phyloP scores from a whole-genome alignment of 2,888 invertebrate species.

The Eupithecia exiguata region DNA sequence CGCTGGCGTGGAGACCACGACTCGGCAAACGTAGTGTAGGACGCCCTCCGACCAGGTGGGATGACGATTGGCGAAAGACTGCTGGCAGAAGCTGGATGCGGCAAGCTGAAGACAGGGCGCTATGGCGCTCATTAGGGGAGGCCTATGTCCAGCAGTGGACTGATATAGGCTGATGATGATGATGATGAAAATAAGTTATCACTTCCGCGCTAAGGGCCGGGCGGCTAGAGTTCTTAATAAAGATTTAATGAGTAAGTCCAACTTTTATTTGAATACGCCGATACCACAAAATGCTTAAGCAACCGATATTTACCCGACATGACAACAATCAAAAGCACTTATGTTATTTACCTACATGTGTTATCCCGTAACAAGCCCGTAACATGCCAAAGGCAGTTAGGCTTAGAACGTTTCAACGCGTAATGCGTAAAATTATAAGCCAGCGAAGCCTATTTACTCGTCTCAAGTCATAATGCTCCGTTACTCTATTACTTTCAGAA shows the following conservation, averaged over 20 bases:
- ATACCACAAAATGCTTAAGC: background rate
- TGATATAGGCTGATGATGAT: too few species aligned
- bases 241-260: background rate
- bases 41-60: too few species aligned
- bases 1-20: too few species aligned
- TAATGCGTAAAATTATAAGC: slow-evolving; percentile 28
- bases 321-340: slow-evolving; percentile 8
- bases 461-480: slow-evolving; percentile 26
- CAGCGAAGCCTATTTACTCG: slow-evolving; percentile 28
- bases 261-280: background rate
- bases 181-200: background rate
- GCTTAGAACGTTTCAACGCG: slow-evolving; percentile 19
- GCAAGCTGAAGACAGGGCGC: too few species aligned
- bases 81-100: too few species aligned
- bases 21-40: too few species aligned
- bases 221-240: background rate
- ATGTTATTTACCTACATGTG: background rate
- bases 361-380: slow-evolving; percentile 1
- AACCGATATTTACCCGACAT: background rate
- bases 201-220: background rate
- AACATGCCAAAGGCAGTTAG: slow-evolving; percentile 16
- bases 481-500: slow-evolving; percentile 50
- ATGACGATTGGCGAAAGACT: too few species aligned
- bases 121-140: too few species aligned
- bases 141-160: too few species aligned